Evolutionary conservation across 1,140 invertebrate genomes (phyloP), one percentile per base, ranked within the genome.

Genomic region (Drosophila kohkoa): DNA sequence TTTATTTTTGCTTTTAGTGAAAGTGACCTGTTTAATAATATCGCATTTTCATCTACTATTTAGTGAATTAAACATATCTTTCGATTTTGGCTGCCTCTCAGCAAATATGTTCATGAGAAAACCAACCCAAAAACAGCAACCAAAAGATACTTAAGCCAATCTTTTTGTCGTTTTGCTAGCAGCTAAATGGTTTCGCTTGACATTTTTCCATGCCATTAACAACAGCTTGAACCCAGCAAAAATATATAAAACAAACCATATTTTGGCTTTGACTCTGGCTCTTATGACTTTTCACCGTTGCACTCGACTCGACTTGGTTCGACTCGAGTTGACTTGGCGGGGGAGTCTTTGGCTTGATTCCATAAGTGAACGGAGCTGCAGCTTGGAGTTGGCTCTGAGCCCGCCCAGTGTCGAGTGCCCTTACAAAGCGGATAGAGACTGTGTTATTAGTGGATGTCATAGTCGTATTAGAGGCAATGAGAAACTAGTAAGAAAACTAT

Each of bases 211-310:
- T 82, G 82, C 82, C 82, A 86, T 82, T 85, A 86, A 79, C 78
- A 15, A 78, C 75, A 81, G 81, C 70, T 81, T 67, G 58, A 79
- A 70, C 58, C 70, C 66, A 75, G 3, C 20, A 25, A 25, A 25
- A 25, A 25, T 25, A 25, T 25, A 25, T 25, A 25, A 25, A 57
- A 57, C 32, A 57, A 57, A 57, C 54, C 35, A 57, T 57, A 57
- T 25, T 48, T 58, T 41, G 45, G 30, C 8, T 55, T 28, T 45
- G 15, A 35, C 35, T 63, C 16, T 62, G 63, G 16, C 63, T 49
- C 74, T 75, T 87, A 80, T 87, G 83, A 87, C 83, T 87, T 87
- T 88, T 87, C 83, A 87, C 83, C 83, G 83, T 83, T 87, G 82
- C 83, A 87, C 82, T 87, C 83, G 76, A 82, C 82, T 82, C 10